Conservation (phyloP, 2,797 vertebrate species). For the Chromobotia macracanthus region DNA sequence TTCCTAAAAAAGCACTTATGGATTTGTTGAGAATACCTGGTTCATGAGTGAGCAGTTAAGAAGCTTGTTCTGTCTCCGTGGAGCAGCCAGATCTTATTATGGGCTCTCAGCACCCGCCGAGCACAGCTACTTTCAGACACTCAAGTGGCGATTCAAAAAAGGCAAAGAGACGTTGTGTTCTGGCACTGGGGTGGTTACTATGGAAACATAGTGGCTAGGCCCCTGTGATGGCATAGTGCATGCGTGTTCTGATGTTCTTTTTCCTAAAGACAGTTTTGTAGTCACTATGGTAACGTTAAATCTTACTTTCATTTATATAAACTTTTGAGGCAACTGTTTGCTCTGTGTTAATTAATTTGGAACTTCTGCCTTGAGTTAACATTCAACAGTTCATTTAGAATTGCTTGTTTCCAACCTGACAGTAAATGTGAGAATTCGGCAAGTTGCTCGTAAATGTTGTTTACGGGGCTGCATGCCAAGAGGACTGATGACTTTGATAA, state of each 20-base stretch:
- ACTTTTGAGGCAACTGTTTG: constrained; percentile 49
- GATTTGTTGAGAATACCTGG: constrained; percentile 41
- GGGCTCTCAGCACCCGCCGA: constrained; percentile 37
- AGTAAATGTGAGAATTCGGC: background rate
- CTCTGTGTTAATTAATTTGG: constrained; percentile 49
- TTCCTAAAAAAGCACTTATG: constrained; percentile 25
- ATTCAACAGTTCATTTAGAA: constrained; percentile 13
- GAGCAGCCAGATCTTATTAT: constrained; percentile 46
- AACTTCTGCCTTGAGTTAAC: constrained; percentile 32
- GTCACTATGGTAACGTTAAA: constrained; percentile 69
- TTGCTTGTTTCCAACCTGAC: background rate
- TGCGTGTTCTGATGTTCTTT: constrained; percentile 39
- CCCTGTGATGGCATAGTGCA: constrained; percentile 52
- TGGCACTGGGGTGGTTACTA: constrained; percentile 67
- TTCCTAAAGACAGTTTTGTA: constrained; percentile 26
- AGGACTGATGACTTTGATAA: constrained; percentile 21
- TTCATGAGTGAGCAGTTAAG: constrained; percentile 48
- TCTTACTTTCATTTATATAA: constrained; percentile 56
- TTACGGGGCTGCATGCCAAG: background rate
- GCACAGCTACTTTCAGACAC: constrained; percentile 54
- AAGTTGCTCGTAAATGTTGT: constrained; percentile 13
- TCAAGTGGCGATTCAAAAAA: constrained; percentile 44
- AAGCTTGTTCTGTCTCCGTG: constrained; percentile 4
- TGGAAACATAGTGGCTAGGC: constrained; percentile 66
- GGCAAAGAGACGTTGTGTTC: constrained; percentile 39